phyloP scores from a whole-genome alignment of 53 echinoderm and acorn worm genomes.

The Temnopleurus reevesii region DNA sequence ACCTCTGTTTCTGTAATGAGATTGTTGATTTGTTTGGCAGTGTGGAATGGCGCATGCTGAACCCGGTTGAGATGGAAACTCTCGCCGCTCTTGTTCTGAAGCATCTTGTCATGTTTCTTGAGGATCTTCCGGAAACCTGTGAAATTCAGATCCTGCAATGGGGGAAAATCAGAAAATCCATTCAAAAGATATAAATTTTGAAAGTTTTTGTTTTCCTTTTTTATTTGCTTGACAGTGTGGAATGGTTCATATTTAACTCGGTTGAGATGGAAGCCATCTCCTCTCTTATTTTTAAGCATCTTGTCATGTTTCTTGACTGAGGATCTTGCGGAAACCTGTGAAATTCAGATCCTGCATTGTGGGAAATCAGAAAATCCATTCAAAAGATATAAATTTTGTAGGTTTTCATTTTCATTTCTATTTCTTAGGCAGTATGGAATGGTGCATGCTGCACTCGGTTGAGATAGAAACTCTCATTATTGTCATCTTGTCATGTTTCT shows the following conservation, averaged over 20 bases:
- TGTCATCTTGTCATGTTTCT: slow-evolving; percentile 98
- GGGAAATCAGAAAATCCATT: background rate
- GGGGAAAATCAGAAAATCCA: too few species aligned
- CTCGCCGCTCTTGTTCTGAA: slow-evolving; percentile 76
- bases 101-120: slow-evolving; percentile 99
- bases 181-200: too few species aligned
- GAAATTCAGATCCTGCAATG: slow-evolving; percentile 88
- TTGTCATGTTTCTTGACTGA: slow-evolving; percentile 98
- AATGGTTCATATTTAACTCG: slow-evolving; percentile 83
- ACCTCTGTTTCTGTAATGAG: slow-evolving; percentile 96
- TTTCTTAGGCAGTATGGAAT: slow-evolving; percentile 92
- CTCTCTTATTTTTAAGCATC: slow-evolving; percentile 79
- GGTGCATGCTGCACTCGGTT: slow-evolving; percentile 81
- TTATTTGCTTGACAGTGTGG: slow-evolving; percentile 85
- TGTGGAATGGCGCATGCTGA: slow-evolving; percentile 87
- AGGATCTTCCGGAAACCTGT: slow-evolving; percentile 98
- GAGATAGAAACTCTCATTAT: slow-evolving; percentile 73
- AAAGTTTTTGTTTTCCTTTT: too few species aligned
- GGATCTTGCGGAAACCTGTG: slow-evolving; percentile 93
- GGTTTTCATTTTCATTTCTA: too few species aligned
- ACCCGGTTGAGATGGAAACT: slow-evolving; percentile 79
- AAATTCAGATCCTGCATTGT: slow-evolving; percentile 82
- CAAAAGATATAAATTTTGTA: too few species aligned
- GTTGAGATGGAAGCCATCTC: slow-evolving; percentile 68
- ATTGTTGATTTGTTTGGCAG: slow-evolving; percentile 89